Evolutionary conservation across 2,888 invertebrate genomes (phyloP).

Genomic region (Pheosia tremula): DNA sequence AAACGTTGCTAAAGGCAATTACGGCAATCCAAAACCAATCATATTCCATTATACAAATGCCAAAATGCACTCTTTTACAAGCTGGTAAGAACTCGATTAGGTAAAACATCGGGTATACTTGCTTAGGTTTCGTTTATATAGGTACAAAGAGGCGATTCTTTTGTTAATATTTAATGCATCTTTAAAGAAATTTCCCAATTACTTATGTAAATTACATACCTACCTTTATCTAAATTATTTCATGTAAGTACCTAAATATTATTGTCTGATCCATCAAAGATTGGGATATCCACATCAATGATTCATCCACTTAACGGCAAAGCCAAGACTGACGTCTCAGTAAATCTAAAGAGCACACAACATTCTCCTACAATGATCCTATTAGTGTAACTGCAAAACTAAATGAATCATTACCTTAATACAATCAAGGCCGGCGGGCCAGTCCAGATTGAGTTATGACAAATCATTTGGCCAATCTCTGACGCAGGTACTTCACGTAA

Average conservation of each 20-base stretch:
- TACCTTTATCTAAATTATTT: no score
- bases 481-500: slow-evolving; percentile 39
- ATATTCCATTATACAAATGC: background rate
- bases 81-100: background rate
- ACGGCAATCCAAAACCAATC: slow-evolving; percentile 22
- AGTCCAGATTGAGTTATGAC: slow-evolving; percentile 46
- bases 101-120: background rate
- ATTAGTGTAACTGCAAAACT: slow-evolving; percentile 29
- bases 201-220: background rate
- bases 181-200: background rate
- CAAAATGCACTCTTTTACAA: background rate
- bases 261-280: background rate
- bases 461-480: slow-evolving; percentile 47
- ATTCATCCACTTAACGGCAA: slow-evolving; percentile 2
- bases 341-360: slow-evolving; percentile 7
- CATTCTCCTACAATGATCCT: slow-evolving; percentile 34
- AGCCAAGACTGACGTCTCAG: slow-evolving; percentile 7
- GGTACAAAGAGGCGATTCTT: background rate
- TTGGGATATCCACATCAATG: background rate
- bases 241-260: background rate
- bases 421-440: slow-evolving; percentile 47
- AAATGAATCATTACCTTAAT: slow-evolving; percentile 56
- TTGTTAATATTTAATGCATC: background rate
- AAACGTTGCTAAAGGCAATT: slow-evolving; percentile 48
- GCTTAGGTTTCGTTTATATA: background rate